phyloP scores from a whole-genome alignment of 2,797 vertebrate genomes.

The Scyliorhinus canicula region DNA sequence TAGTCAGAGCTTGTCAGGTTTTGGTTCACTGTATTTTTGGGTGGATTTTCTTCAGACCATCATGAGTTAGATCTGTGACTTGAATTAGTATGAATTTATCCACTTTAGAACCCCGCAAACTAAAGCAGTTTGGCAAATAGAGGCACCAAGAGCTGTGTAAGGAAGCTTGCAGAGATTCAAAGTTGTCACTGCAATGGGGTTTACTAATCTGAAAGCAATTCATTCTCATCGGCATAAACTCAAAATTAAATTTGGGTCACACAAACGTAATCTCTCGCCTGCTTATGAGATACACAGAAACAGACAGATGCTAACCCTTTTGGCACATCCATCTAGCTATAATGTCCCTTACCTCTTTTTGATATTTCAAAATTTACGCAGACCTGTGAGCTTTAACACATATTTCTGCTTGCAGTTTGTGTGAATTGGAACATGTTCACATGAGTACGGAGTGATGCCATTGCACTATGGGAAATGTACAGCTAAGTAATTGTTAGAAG shows the following conservation, averaged over 20 bases:
- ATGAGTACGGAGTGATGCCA: not conserved
- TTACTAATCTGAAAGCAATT: not conserved
- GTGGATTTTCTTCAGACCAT: not conserved
- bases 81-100: not conserved
- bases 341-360: not conserved
- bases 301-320: not conserved
- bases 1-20: not conserved
- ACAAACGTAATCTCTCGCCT: not conserved
- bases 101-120: not conserved
- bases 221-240: not conserved
- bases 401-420: not conserved
- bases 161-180: not conserved
- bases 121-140: not conserved
- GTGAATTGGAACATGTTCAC: not conserved
- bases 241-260: not conserved
- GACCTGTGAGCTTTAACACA: not conserved
- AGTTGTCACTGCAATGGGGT: not conserved
- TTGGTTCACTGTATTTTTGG: conserved; percentile 3
- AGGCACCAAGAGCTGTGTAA: not conserved
- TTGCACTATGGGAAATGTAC: not conserved
- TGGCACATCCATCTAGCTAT: not conserved
- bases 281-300: not conserved
- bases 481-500: not conserved
- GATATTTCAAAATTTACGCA: not conserved
- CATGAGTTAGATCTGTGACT: conserved; percentile 1